Conservation (phyloP, 2,888 invertebrate genomes). For the Argyra leucocephala region DNA sequence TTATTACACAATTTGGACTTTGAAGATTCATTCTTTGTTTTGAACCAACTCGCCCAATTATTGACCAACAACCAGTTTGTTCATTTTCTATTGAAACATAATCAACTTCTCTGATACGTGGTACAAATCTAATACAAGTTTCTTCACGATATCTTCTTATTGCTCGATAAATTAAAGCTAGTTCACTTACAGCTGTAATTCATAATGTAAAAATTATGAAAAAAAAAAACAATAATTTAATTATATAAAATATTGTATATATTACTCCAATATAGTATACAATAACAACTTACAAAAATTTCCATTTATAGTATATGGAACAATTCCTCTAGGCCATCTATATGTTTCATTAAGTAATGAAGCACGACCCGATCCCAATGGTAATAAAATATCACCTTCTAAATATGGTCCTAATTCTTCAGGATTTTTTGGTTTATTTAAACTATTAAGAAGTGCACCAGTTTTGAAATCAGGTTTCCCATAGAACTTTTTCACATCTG, state of each 20-base stretch:
- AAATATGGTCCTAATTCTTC: slow-evolving; percentile 62
- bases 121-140: slow-evolving; percentile 60
- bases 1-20: slow-evolving; percentile 48
- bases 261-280: background rate
- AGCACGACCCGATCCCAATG: slow-evolving; percentile 44
- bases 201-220: too few relatives aligned
- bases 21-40: slow-evolving; percentile 24
- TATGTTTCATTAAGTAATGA: slow-evolving; percentile 47
- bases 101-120: slow-evolving; percentile 47
- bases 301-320: slow-evolving; percentile 57
- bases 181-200: slow-evolving; percentile 15
- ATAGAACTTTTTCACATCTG: too few relatives aligned
- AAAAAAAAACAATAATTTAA: background rate
- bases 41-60: slow-evolving; percentile 54
- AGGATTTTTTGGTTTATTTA: too few relatives aligned
- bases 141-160: slow-evolving; percentile 60
- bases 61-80: slow-evolving; percentile 65
- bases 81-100: slow-evolving; percentile 55
- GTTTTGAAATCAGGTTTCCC: too few relatives aligned
- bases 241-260: background rate
- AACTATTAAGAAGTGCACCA: too few relatives aligned
- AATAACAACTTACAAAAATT: slow-evolving; percentile 41
- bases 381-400: slow-evolving; percentile 59
- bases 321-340: slow-evolving; percentile 54
- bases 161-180: slow-evolving; percentile 37